Evolutionary conservation across 2,797 vertebrate genomes (phyloP).

Genomic region (Acropternis orthonyx): DNA sequence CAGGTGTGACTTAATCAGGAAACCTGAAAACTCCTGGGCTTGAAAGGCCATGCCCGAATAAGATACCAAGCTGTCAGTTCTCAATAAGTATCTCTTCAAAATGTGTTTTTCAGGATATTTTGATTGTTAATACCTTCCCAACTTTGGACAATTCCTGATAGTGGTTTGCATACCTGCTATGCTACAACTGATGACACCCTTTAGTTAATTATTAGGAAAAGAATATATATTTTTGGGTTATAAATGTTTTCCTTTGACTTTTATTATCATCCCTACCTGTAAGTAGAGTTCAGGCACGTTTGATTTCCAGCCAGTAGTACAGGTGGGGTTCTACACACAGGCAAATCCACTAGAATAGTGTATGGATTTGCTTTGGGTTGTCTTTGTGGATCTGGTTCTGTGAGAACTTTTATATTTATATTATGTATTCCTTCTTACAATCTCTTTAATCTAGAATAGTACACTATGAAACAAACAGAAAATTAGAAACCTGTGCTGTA

Average conservation of each 20-base stretch:
- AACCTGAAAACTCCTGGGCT: not conserved
- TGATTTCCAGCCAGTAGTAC: rapidly evolving
- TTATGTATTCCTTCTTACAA: not conserved
- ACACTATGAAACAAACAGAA: not conserved
- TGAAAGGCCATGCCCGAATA: not conserved
- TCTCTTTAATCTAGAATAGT: not conserved
- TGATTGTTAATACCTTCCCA: not conserved
- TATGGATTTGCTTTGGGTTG: not conserved
- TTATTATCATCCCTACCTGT: not conserved
- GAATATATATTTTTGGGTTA: not conserved
- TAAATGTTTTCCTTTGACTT: not conserved
- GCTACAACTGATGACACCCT: not conserved
- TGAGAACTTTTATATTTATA: not conserved
- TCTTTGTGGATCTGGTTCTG: not conserved
- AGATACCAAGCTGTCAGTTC: not conserved
- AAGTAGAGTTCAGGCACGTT: not conserved
- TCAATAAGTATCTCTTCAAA: not conserved
- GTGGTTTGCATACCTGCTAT: not conserved
- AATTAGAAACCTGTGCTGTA: not conserved
- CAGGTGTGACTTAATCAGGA: not conserved
- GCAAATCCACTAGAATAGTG: too few relatives aligned
- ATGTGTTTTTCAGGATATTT: not conserved
- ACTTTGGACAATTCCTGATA: not conserved
- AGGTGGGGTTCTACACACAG: not conserved
- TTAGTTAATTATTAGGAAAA: not conserved